phyloP scores from a whole-genome alignment of 37 sponge, comb jelly and placozoan genomes.

The Dysidea cf. avara region DNA sequence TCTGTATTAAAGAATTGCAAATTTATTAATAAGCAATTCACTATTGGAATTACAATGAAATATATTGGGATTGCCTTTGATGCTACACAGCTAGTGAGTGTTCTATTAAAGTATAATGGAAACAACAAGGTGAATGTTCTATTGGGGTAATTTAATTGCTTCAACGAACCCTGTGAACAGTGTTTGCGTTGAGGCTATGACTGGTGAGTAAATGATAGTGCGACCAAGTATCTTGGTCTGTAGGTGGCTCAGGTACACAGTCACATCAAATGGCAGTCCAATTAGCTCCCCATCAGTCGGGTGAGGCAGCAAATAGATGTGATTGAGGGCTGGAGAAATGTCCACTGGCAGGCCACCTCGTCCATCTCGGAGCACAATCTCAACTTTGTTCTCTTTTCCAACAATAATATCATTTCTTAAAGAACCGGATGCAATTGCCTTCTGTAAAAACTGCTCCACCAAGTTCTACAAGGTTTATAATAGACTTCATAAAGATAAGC shows the following conservation, averaged over 20 bases:
- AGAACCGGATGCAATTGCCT: background rate
- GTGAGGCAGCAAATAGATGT: constrained; percentile 29
- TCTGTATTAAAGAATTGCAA: too few species aligned
- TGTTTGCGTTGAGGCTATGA: constrained; percentile 76
- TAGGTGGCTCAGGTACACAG: constrained; percentile 40
- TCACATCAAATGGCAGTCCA: constrained; percentile 32
- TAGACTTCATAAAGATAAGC: background rate
- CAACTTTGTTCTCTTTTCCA: background rate
- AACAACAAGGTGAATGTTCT: too few species aligned
- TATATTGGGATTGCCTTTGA: too few species aligned
- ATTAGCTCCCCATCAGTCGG: constrained; percentile 36
- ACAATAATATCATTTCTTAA: background rate
- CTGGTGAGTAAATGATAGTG: constrained; percentile 69
- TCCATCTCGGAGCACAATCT: background rate
- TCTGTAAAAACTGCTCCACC: background rate
- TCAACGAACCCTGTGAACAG: constrained; percentile 64
- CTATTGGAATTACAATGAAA: too few species aligned
- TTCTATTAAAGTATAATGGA: too few species aligned
- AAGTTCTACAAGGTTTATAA: background rate
- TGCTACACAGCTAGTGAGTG: too few species aligned
- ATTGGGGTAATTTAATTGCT: too few species aligned
- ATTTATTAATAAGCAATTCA: too few species aligned
- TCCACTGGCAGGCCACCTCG: constrained; percentile 53
- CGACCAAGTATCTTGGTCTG: constrained; percentile 60
- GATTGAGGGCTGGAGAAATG: constrained; percentile 7